Evolutionary conservation across 2,113 vertebrate species (phyloP), one percentile per base, ranked within the genome.

Genomic region (Hipposideros armiger): DNA sequence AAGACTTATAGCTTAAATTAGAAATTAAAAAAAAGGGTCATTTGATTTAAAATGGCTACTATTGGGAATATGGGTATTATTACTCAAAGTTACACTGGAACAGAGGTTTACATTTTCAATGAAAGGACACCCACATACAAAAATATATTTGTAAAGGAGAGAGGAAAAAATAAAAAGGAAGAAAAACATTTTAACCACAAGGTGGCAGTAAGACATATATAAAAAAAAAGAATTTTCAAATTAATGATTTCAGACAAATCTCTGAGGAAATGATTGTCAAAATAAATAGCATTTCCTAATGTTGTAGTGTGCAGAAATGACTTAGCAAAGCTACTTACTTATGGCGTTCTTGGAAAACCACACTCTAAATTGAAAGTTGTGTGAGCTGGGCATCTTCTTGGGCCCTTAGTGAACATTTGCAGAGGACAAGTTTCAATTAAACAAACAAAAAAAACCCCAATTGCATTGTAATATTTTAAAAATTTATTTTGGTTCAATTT

Each of bases 171-270:
- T 87, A 95, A 85, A 20, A 19, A 66, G 22, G 22, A 26, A 77
- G 60, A 90, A 91, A 93, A 87, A 74, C 28, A 56, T 83, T 96
- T 88, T 91, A 50, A n/a, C 95, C 97, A 91, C 96, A 93, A 94
- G 97, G 70, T 97, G 97, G 97, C 97, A 97, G 93, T 95, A 83
- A 74, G 40, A 92, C 8, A 84, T 30, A 76, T 47, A 40, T 60
- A 9, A 60, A n/a, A 70, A 24, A 73, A 70, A 62, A 28, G 54
- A 15, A 32, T 60, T 85, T 94, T 86, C 26, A 66, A 90, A 56
- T 70, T 36, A 54, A 62, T 52, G 72, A 87, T 85, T 97, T 95
- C 24, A 87, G 77, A 40, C 42, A 58, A 32, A 77, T 94, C 54
- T 94, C 64, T 40, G 62, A 93, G 91, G 77, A 95, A 87, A 64